Percentiles rank a stretch among this genome's conserved stretches.
Evolutionary conservation across 2,113 vertebrate genomes (phyloP).

Genomic region (Morone saxatilis): DNA sequence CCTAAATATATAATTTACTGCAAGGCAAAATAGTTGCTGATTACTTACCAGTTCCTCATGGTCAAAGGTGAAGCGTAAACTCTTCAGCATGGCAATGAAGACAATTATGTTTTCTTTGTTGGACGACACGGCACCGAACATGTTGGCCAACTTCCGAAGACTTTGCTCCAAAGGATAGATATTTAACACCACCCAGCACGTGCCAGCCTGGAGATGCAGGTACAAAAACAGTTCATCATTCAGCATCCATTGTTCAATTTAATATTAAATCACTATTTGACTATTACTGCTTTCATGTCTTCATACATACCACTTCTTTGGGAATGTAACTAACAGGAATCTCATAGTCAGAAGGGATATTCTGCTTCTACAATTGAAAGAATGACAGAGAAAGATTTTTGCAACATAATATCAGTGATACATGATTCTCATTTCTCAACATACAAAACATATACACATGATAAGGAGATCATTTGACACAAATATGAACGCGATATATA

Average conservation of each 20-base stretch:
- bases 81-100: conserved; percentile 80
- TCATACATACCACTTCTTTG: conserved; percentile 76
- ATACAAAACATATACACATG: not conserved
- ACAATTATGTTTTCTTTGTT: conserved; percentile 77
- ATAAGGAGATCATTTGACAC: too few relatives aligned
- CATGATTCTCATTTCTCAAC: not conserved
- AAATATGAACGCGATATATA: not conserved
- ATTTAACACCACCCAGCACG: conserved; percentile 81
- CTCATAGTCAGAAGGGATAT: conserved; percentile 81
- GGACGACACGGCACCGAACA: conserved; percentile 77
- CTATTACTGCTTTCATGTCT: not conserved
- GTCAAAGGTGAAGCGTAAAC: conserved; percentile 78
- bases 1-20: not conserved
- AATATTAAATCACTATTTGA: not conserved
- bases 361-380: conserved; percentile 70
- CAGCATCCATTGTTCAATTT: not conserved
- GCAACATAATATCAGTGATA: not conserved
- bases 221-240: not conserved
- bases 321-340: conserved; percentile 80
- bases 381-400: not conserved
- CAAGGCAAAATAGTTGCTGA: not conserved
- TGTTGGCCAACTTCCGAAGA: conserved; percentile 71
- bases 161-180: conserved; percentile 82
- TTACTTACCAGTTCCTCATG: conserved; percentile 75
- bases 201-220: conserved; percentile 66